Evolutionary conservation across 1,140 invertebrate genomes (phyloP).

Genomic region (Cheumatopsyche charites): DNA sequence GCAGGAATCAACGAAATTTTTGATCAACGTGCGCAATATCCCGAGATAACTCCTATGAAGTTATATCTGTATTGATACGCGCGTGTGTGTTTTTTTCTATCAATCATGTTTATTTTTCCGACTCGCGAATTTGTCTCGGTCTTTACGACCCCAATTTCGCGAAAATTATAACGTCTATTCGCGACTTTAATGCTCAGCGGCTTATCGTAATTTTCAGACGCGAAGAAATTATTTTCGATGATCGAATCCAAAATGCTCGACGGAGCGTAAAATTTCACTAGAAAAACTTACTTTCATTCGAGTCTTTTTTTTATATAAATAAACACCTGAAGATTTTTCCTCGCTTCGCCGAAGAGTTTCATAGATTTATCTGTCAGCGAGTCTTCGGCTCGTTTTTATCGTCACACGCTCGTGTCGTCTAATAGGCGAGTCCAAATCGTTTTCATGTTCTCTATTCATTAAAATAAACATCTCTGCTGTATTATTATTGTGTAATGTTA

Average conservation of each 20-base stretch:
- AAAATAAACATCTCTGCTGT: not conserved
- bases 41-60: not conserved
- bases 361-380: slow-evolving; percentile 6
- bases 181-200: no score
- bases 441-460: not conserved
- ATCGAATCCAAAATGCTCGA: no score
- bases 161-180: no score
- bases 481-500: not conserved
- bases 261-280: no score
- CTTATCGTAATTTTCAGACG: no score
- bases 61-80: not conserved
- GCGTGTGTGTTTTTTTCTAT: slow-evolving; percentile 1
- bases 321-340: no score
- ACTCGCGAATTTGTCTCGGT: slow-evolving; percentile 11
- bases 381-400: slow-evolving; percentile 9
- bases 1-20: slow-evolving; percentile 17
- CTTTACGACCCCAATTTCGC: slow-evolving; percentile 16
- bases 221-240: no score
- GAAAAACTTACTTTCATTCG: no score
- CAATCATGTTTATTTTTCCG: slow-evolving; percentile 18
- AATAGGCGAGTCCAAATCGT: slow-evolving; percentile 3
- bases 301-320: no score
- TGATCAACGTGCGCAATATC: slow-evolving; percentile 19
- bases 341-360: no score
- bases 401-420: not conserved